A percentile compares a stretch with the other conserved stretches of the same genome.
These are phyloP conservation scores for Macrotis lagotis DNA, from an alignment of 2,113 vertebrate genomes.

Conservation along the genomic window DNA sequence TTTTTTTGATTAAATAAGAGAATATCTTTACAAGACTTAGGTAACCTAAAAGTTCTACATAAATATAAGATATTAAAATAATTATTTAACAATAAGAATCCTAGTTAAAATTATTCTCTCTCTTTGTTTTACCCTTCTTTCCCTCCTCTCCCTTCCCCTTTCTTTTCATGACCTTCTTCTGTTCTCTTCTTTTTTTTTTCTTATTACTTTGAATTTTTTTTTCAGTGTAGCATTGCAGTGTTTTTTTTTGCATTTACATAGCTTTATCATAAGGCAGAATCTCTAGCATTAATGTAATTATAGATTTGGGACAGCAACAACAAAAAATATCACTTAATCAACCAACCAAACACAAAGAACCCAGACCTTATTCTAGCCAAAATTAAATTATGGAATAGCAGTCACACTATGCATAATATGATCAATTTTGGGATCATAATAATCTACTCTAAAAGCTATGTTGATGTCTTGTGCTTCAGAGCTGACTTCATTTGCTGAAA, in stretches of 20 bases:
- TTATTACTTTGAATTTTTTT: background rate
- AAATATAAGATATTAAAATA: background rate
- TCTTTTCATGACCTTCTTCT: background rate
- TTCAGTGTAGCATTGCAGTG: background rate
- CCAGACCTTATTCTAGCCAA: background rate
- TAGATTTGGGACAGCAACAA: background rate
- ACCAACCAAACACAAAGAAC: background rate
- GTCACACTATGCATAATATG: background rate
- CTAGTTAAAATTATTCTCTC: background rate
- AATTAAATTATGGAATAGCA: background rate
- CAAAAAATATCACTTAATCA: background rate
- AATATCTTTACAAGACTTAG: background rate
- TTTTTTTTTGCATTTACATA: background rate
- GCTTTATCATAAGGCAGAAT: background rate
- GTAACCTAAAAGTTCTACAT: background rate
- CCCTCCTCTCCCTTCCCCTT: background rate
- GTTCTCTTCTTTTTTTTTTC: background rate
- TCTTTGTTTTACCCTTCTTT: background rate
- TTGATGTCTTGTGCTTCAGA: background rate
- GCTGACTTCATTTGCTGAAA: background rate
- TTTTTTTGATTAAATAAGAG: background rate
- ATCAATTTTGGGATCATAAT: background rate
- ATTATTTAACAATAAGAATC: background rate
- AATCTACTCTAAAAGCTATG: background rate
- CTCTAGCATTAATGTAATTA: background rate